Evolutionary conservation across 2,888 invertebrate genomes (phyloP).

Genomic region (Caenorhabditis wallacei): DNA sequence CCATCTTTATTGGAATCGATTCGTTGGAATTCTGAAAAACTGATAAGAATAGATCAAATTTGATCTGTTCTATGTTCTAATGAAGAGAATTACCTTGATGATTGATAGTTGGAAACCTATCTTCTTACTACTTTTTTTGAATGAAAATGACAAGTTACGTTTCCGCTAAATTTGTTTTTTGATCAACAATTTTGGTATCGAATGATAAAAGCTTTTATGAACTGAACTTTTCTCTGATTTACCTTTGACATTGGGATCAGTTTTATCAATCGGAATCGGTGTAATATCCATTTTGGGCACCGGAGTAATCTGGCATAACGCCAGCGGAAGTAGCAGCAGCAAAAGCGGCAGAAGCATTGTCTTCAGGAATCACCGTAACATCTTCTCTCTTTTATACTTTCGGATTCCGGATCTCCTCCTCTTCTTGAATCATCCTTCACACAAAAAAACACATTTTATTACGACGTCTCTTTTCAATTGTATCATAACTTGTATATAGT

Average conservation of each 20-base stretch:
- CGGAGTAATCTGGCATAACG: slow-evolving; percentile 66
- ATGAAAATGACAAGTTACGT: neutral
- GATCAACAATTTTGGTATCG: neutral
- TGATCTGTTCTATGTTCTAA: neutral
- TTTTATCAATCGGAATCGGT: slow-evolving; percentile 79
- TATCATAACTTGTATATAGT: slow-evolving; percentile 58
- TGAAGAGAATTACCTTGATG: slow-evolving; percentile 17
- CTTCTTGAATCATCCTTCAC: neutral
- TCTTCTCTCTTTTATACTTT: slow-evolving; percentile 7
- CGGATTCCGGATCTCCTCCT: slow-evolving; percentile 53
- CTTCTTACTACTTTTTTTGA: neutral
- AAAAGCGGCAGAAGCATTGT: slow-evolving; percentile 32
- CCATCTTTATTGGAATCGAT: slow-evolving; percentile 78
- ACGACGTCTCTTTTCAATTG: slow-evolving; percentile 53
- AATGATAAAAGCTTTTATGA: neutral
- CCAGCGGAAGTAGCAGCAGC: slow-evolving; percentile 38
- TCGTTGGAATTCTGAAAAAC: slow-evolving; percentile 77
- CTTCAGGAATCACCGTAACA: slow-evolving; percentile 20
- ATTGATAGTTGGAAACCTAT: slow-evolving; percentile 13
- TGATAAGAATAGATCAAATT: neutral
- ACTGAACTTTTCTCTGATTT: too few species aligned
- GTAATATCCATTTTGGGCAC: slow-evolving; percentile 76
- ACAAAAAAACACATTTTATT: slow-evolving; percentile 16
- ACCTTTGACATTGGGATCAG: slow-evolving; percentile 80
- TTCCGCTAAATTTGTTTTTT: neutral